phyloP scores from a whole-genome alignment of 2,113 vertebrate genomes.

The Philantomba maxwellii region DNA sequence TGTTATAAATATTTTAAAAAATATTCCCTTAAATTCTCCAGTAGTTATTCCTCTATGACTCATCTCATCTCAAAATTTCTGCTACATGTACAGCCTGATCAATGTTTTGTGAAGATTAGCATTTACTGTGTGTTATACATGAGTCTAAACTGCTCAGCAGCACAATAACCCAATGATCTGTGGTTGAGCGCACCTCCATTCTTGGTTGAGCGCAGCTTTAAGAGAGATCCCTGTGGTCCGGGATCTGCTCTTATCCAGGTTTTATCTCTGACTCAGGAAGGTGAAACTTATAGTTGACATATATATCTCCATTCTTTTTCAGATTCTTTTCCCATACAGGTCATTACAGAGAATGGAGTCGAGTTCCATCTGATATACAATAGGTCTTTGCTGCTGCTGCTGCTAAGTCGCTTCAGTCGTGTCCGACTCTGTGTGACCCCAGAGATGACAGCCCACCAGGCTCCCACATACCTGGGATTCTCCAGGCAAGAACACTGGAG shows the following conservation, averaged over 20 bases:
- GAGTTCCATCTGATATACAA: neutral
- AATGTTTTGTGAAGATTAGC: constrained; percentile 10
- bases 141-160: neutral
- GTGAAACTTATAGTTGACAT: neutral
- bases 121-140: neutral
- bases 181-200: neutral
- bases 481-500: too few species aligned
- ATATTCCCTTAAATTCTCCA: neutral
- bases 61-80: neutral
- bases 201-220: fast-evolving
- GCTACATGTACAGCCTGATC: neutral
- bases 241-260: neutral
- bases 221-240: neutral
- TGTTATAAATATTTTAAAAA: neutral
- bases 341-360: neutral
- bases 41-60: neutral
- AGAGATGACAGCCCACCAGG: too few species aligned
- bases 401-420: too few species aligned
- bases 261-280: neutral
- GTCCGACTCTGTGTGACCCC: too few species aligned
- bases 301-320: neutral
- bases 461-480: too few species aligned
- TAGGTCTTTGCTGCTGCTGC: neutral
- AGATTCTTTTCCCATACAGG: neutral
- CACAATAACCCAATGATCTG: neutral